A percentile compares a stretch with the other conserved stretches of the same genome.
These are phyloP conservation scores for Gonatopus flavifemur DNA, from an alignment of 1,140 invertebrate genomes.

Conservation along the genomic window DNA sequence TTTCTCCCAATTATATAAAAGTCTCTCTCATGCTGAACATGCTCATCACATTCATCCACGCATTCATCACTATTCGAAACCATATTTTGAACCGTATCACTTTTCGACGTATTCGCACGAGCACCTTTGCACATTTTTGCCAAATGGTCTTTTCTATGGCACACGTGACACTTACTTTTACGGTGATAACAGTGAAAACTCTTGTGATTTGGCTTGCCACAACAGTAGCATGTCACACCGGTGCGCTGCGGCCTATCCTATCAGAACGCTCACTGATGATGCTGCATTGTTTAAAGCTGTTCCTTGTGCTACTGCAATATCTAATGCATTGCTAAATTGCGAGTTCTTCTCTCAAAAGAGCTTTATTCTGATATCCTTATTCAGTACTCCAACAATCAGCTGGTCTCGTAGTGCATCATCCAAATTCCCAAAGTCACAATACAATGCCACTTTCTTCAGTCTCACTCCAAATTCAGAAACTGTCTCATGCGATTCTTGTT, in stretches of 20 bases:
- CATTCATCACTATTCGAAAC: neutral
- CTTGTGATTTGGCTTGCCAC: neutral
- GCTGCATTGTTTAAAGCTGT: slow-evolving; percentile 2
- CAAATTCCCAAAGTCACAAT: slow-evolving; percentile 6
- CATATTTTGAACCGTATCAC: neutral
- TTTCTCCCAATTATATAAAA: neutral
- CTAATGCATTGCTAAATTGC: slow-evolving; percentile 6
- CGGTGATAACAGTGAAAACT: neutral
- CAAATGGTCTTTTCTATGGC: slow-evolving; percentile 3
- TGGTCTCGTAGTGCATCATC: slow-evolving; percentile 9
- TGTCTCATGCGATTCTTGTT: slow-evolving; percentile 6
- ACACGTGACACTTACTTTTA: neutral
- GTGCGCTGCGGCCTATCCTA: no score
- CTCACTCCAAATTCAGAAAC: slow-evolving; percentile 6
- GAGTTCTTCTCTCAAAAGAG: slow-evolving; percentile 7
- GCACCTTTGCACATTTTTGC: neutral
- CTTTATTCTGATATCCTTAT: no score
- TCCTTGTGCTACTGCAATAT: no score
- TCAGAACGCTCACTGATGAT: neutral
- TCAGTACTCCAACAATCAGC: no score
- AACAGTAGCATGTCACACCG: no score
- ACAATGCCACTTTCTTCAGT: slow-evolving; percentile 1
- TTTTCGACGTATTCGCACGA: neutral
- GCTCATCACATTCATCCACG: no score
- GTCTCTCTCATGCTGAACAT: neutral